These are phyloP conservation scores for Orthonychiurus folsomi DNA, from an alignment of 2,888 invertebrate genomes.

Conservation along the genomic window DNA sequence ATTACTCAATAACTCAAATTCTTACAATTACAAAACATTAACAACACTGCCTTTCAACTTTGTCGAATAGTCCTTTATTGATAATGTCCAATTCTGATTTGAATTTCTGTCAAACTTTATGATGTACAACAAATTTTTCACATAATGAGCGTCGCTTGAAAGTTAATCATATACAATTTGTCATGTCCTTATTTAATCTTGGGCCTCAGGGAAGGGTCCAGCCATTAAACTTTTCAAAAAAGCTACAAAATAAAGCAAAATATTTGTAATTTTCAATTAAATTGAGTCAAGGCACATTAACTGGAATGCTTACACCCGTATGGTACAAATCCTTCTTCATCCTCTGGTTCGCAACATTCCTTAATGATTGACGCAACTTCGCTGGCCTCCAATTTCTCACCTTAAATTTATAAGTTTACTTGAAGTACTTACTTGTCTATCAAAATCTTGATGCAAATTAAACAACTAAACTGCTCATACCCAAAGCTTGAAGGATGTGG, in stretches of 20 bases:
- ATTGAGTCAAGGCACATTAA: no score
- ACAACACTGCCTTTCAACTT: background rate
- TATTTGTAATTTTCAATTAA: no score
- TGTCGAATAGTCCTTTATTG: background rate
- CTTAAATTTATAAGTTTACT: background rate
- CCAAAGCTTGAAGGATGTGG: conserved; percentile 89
- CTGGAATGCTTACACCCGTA: conserved; percentile 55
- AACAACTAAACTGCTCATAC: no score
- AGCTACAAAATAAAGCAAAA: conserved; percentile 43
- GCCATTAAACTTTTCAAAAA: conserved; percentile 42
- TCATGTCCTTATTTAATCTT: no score
- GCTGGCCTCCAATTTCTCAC: conserved; percentile 64
- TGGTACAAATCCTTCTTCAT: conserved; percentile 87
- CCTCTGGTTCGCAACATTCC: conserved; percentile 84
- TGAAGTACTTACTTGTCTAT: background rate
- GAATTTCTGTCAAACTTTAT: background rate
- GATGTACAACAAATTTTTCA: background rate
- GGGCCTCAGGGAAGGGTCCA: conserved; percentile 41
- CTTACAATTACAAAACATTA: background rate
- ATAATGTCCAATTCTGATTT: no score
- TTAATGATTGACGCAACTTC: conserved; percentile 70
- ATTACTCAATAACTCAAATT: no score
- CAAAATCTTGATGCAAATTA: background rate
- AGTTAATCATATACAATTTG: background rate
- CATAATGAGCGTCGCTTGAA: no score